These are phyloP conservation scores for Neomorphus geoffroyi DNA, from an alignment of 2,797 vertebrate species.

Conservation along the genomic window DNA sequence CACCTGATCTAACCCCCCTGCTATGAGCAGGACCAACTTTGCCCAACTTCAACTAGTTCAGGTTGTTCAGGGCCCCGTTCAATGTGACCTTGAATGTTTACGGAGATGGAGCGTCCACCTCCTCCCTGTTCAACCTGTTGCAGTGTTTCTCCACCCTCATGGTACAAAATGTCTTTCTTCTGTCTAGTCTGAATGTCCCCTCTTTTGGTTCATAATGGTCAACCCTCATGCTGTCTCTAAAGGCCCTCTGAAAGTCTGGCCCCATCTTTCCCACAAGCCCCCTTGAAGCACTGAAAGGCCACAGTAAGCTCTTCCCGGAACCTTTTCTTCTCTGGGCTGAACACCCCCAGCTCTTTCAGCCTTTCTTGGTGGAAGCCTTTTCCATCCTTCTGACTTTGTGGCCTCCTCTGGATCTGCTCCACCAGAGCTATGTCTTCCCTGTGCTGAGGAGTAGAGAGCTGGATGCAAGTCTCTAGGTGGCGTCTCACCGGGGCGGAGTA, in stretches of 20 bases:
- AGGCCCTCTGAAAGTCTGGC: not conserved
- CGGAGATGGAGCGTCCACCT: too few relatives aligned
- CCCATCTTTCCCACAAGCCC: fast-evolving
- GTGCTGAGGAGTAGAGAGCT: not conserved
- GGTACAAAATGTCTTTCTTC: not conserved
- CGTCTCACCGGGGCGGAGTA: not conserved
- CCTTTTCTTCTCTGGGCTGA: not conserved
- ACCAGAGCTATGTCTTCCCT: not conserved
- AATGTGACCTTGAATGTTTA: not conserved
- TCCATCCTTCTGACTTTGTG: not conserved
- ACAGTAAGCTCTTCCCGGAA: fast-evolving
- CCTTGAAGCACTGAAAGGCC: fast-evolving
- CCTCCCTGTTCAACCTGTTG: not conserved
- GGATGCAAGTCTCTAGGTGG: not conserved
- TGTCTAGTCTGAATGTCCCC: not conserved
- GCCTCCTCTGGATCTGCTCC: fast-evolving
- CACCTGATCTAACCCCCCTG: fast-evolving
- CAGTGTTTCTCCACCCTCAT: not conserved
- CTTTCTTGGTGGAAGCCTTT: not conserved
- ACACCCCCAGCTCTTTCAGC: not conserved
- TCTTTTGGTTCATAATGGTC: not conserved
- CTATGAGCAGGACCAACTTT: not conserved
- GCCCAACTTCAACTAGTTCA: not conserved
- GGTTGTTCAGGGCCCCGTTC: fast-evolving
- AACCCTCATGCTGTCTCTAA: not conserved